These are phyloP conservation scores for Philhelius pedissequus DNA, from an alignment of 2,888 invertebrate species.

Conservation along the genomic window DNA sequence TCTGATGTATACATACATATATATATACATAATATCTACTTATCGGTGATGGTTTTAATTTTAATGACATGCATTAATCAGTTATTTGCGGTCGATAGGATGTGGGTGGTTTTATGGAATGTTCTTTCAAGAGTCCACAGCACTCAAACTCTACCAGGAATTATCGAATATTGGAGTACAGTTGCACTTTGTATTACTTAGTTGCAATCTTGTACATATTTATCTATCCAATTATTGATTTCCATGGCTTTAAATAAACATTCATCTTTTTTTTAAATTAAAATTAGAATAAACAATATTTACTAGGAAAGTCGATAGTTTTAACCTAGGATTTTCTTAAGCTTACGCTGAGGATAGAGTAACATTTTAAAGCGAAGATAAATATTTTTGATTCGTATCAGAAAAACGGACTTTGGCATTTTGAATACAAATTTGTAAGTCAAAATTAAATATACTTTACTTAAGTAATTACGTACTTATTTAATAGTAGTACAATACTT, in stretches of 20 bases:
- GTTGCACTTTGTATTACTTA: neutral
- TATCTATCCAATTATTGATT: neutral
- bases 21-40: neutral
- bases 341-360: no score
- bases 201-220: neutral
- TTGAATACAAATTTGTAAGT: no score
- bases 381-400: no score
- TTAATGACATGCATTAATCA: conserved; percentile 25
- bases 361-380: no score
- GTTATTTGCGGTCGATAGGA: neutral
- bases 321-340: no score
- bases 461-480: no score
- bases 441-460: no score
- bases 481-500: no score
- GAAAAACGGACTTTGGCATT: no score
- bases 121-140: conserved; percentile 20
- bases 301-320: no score
- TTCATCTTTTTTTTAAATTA: neutral
- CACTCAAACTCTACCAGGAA: neutral
- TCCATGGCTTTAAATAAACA: neutral
- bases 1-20: neutral
- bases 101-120: neutral
- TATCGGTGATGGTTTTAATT: conserved; percentile 3
- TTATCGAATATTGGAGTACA: neutral
- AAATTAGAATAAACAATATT: neutral